These are phyloP conservation scores for Diarsia brunnea DNA, from an alignment of 2,888 invertebrate genomes.

Conservation along the genomic window DNA sequence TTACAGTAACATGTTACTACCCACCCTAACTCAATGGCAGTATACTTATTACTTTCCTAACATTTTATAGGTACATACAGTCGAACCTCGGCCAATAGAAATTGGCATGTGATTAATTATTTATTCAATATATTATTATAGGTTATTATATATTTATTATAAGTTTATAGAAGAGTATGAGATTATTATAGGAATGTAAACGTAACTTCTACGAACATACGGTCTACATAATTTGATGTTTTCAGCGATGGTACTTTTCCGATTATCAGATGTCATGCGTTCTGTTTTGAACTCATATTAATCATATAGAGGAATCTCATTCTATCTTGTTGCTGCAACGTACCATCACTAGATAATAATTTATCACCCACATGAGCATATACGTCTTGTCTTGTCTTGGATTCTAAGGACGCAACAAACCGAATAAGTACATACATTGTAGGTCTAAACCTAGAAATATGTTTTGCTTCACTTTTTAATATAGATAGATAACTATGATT, in stretches of 20 bases:
- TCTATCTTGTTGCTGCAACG: background rate
- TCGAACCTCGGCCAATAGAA: slow-evolving; percentile 35
- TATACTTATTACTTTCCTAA: slow-evolving; percentile 45
- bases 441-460: slow-evolving; percentile 56
- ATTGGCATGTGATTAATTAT: slow-evolving; percentile 23
- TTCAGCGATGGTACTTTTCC: background rate
- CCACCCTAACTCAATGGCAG: slow-evolving; percentile 62
- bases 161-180: slow-evolving; percentile 15
- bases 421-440: background rate
- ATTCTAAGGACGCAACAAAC: slow-evolving; percentile 21
- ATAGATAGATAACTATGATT: slow-evolving; percentile 46
- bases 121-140: background rate
- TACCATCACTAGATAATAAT: background rate
- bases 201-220: slow-evolving; percentile 6
- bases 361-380: background rate
- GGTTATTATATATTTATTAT: background rate
- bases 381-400: background rate
- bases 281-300: slow-evolving; percentile 4
- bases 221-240: background rate
- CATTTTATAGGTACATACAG: slow-evolving; percentile 39
- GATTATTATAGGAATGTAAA: slow-evolving; percentile 36
- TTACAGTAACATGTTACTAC: slow-evolving; percentile 39
- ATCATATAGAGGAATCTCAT: background rate
- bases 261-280: background rate
- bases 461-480: slow-evolving; percentile 21